Evolutionary conservation across 2,888 invertebrate species (phyloP).

Genomic region (Pyrgus malvae): DNA sequence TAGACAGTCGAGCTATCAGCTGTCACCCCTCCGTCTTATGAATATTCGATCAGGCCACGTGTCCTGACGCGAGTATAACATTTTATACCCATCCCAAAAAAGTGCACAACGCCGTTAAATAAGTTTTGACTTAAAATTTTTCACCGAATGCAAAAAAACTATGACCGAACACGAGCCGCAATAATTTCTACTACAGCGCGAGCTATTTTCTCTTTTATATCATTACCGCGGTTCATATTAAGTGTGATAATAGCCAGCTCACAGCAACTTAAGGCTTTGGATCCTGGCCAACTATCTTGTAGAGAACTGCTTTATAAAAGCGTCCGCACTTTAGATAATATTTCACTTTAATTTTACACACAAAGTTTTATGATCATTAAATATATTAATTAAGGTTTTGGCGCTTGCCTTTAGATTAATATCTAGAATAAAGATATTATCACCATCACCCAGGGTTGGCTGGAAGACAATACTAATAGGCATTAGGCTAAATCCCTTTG

Average conservation of each 20-base stretch:
- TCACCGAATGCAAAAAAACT: neutral
- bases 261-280: slow-evolving; percentile 18
- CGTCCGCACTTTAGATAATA: slow-evolving; percentile 18
- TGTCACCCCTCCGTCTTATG: too few relatives aligned
- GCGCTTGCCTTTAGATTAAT: neutral
- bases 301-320: slow-evolving; percentile 16
- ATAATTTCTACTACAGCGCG: neutral
- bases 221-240: slow-evolving; percentile 14
- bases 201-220: neutral
- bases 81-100: too few relatives aligned
- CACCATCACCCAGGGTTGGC: too few relatives aligned
- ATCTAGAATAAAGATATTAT: too few relatives aligned
- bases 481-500: neutral
- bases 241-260: slow-evolving; percentile 20
- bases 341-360: slow-evolving; percentile 16
- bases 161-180: neutral
- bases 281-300: slow-evolving; percentile 19
- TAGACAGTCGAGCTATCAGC: too few relatives aligned
- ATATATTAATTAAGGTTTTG: slow-evolving; percentile 10
- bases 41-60: too few relatives aligned
- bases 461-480: too few relatives aligned
- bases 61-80: too few relatives aligned
- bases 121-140: neutral
- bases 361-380: slow-evolving; percentile 11
- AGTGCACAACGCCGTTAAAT: too few relatives aligned